phyloP scores from a whole-genome alignment of 1,140 invertebrate genomes.

The Heliconius hewitsoni region DNA sequence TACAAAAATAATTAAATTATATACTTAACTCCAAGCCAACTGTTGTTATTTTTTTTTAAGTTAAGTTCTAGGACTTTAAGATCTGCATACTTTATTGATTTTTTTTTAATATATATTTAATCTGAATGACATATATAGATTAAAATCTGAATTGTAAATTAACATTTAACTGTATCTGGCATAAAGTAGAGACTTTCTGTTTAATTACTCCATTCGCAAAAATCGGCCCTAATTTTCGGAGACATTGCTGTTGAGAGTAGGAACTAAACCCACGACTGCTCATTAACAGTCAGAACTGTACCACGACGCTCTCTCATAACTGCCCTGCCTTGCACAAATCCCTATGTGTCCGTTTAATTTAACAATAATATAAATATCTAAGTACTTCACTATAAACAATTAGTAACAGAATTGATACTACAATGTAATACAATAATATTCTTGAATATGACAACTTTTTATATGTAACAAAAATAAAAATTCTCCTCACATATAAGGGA shows the following conservation, averaged over 20 bases:
- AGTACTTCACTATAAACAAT: background rate
- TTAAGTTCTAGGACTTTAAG: too few species aligned
- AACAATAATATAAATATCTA: background rate
- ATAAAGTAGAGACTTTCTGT: background rate
- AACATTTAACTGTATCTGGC: background rate
- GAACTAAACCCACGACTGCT: too few species aligned
- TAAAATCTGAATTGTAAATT: background rate
- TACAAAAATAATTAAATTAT: background rate
- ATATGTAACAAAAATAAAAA: background rate
- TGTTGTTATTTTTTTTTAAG: background rate
- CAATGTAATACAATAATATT: background rate
- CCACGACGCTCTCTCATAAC: too few species aligned
- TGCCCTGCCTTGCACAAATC: background rate
- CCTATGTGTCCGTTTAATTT: background rate
- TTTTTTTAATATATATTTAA: too few species aligned
- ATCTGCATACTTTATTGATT: too few species aligned
- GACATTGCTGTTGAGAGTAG: too few species aligned
- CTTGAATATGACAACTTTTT: slow-evolving; percentile 2
- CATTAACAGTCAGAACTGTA: too few species aligned
- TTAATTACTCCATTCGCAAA: background rate
- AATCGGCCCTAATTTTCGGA: too few species aligned
- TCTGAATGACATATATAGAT: too few species aligned
- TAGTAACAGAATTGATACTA: background rate
- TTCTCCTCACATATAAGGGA: slow-evolving; percentile 14
- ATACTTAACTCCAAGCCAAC: background rate